Evolutionary conservation across 2,113 vertebrate species (phyloP), one percentile per base, ranked within the genome.

Genomic region (Pseudopipra pipra): DNA sequence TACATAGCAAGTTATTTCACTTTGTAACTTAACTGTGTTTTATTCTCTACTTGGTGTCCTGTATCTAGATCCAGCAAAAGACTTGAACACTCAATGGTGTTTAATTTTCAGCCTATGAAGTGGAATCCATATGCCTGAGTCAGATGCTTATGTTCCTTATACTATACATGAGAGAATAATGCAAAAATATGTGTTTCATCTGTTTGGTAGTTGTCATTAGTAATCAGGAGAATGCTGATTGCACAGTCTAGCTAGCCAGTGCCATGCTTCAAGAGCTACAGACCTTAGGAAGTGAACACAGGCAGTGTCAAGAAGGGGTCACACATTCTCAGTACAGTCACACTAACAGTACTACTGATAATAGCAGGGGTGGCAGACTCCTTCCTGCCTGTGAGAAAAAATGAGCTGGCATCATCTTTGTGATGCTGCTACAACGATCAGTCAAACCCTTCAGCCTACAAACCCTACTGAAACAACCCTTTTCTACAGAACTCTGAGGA

Each of bases 41-140:
- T 82, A 52, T 65, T 89, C 44, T 67, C 27, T 74, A 25, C 18
- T 49, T 74, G 39, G 8, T 21, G 47, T 81, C 24, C 54, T 67
- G 17, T 67, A 37, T 37, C 47, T 81, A 84, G n/a, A 87, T 74
- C 21, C 35, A 89, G 51, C 30, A 74, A 76, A 83, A 37, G 11
- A 63, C 51, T 33, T 63, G 14, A 12, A 14, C 3, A 3, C 56
- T 83, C 1, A 0, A 2, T 12, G 43, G 23, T 47, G 16, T 33
- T 74, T 12, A 24, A 2, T 71, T 81, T 83, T 56, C 33, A 91
- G 81, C 31, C 58, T 56, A 7, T 70, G 49, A 46, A 63, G 56
- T 72, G 24, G 56, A 93, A 80, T 83, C 67, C 28, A 13, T 61
- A 46, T 44, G 67, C 75, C 67, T 43, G 28, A 83, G 46, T 47